Base-by-base conservation (phyloP, 2,888 invertebrate genomes). In the Pollenia griseotomentosa region DNA sequence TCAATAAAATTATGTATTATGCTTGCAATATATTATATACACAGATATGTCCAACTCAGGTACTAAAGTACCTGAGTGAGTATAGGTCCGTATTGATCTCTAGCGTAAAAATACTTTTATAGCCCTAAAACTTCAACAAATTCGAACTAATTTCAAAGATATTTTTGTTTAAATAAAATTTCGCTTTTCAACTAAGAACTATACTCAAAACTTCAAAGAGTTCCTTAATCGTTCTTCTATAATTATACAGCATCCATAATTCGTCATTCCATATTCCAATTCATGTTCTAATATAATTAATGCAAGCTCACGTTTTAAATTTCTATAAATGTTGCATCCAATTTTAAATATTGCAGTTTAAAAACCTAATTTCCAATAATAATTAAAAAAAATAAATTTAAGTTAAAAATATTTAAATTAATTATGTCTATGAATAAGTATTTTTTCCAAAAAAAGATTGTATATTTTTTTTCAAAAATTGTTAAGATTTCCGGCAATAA, bases 401-500 rank as follows among this genome's bases (percentile, higher is more conserved):
- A 44, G 10, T 55, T 33, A n/a, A 16, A 8, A 16, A 16, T 51
- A 74, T 16, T 7, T 8, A 33, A 33, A 33, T 51, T 46, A 33
- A 74, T 74, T 78, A 57, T 57, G 55, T 46, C 33, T 46, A 16
- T 55, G 66, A 23, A 78, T 65, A 59, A 2, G 3, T 74, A 8
- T 53, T n/a, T 65, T 4, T n/a, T 66, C 11, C 8, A 53, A 51
- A 71, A 71, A 19, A 44, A 0, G 6, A 33, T 33, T 63, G n/a
- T 42, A 42, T 42, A 16, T 46, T 16, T 42, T 48, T 16, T 51
- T 70, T 42, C 2, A 3, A 23, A 46, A 5, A 55, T 77, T 12
- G 23, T 75, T 48, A 12, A 74, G 79, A 84, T 84, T 74, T 85
- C 84, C 84, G 74, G 79, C 63, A 74, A 74, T 74, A 73, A 73